Conservation (phyloP, 2,113 vertebrate genomes). For the Tretioscincus oriximinensis region DNA sequence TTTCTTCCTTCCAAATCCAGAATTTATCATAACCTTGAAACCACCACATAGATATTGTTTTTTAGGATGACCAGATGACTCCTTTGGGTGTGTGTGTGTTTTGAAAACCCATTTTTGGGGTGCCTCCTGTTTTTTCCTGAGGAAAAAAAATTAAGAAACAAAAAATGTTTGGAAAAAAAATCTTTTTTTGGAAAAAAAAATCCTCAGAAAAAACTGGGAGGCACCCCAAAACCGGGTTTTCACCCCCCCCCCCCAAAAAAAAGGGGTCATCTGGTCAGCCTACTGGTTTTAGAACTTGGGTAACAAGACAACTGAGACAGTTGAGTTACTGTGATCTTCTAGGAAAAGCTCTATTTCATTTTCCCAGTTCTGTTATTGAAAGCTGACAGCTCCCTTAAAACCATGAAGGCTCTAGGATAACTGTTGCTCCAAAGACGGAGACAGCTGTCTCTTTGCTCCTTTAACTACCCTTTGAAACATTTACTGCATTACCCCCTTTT, state of each 20-base stretch:
- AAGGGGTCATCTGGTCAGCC: no score
- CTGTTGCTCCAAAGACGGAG: neutral
- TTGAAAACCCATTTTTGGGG: no score
- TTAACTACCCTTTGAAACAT: neutral
- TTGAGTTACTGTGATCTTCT: constrained; percentile 9
- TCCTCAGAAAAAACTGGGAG: no score
- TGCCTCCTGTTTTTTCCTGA: no score
- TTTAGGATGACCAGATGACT: no score
- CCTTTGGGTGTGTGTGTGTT: no score
- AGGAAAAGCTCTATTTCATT: constrained; percentile 4
- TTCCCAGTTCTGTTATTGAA: constrained; percentile 2
- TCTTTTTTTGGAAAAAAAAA: no score
- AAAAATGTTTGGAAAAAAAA: no score
- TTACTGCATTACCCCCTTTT: neutral
- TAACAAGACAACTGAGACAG: neutral
- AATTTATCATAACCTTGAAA: constrained; percentile 18
- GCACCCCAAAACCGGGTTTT: no score
- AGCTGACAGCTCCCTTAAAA: neutral
- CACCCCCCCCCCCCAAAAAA: no score
- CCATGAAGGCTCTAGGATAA: neutral
- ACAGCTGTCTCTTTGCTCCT: neutral
- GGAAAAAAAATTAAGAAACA: no score
- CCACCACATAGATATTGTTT: no score
- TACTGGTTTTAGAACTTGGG: neutral
- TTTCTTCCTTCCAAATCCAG: constrained; percentile 19